Percentiles rank a stretch among this genome's conserved stretches.
phyloP scores from a whole-genome alignment of 2,888 invertebrate genomes.

The Hybos culiciformis region DNA sequence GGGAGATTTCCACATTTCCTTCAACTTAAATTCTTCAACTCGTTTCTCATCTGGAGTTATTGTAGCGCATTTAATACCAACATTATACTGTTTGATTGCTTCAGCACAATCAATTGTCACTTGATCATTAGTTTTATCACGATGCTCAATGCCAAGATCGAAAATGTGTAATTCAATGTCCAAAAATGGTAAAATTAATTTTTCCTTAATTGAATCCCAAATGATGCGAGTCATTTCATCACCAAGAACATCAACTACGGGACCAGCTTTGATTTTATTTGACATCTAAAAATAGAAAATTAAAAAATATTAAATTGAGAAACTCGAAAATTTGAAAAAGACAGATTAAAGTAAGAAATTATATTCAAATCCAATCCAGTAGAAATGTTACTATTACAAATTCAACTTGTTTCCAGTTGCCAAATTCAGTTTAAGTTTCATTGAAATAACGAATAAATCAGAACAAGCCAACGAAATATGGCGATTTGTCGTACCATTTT shows the following conservation, averaged over 20 bases:
- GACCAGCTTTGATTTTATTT: conserved; percentile 61
- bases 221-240: conserved; percentile 96
- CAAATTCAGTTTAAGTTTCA: too few relatives aligned
- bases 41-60: conserved; percentile 96
- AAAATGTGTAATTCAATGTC: conserved; percentile 88
- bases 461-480: too few relatives aligned
- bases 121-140: conserved; percentile 87
- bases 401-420: too few relatives aligned
- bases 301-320: too few relatives aligned
- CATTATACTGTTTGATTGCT: conserved; percentile 92
- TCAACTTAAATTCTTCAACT: conserved; percentile 78
- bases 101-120: conserved; percentile 95
- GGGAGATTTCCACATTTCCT: conserved; percentile 85
- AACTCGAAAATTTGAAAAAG: too few relatives aligned
- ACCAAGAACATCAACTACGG: conserved; percentile 85
- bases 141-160: conserved; percentile 89
- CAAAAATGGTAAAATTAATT: conserved; percentile 89
- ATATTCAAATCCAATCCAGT: too few relatives aligned
- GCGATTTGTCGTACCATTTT: too few relatives aligned
- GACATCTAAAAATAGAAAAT: conserved; percentile 26
- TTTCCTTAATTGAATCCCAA: conserved; percentile 96
- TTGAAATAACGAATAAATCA: too few relatives aligned
- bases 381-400: too few relatives aligned
- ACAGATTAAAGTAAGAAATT: too few relatives aligned
- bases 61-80: conserved; percentile 97